Base-by-base conservation (phyloP, 2,888 invertebrate genomes). In the Athetis lepigone region DNA sequence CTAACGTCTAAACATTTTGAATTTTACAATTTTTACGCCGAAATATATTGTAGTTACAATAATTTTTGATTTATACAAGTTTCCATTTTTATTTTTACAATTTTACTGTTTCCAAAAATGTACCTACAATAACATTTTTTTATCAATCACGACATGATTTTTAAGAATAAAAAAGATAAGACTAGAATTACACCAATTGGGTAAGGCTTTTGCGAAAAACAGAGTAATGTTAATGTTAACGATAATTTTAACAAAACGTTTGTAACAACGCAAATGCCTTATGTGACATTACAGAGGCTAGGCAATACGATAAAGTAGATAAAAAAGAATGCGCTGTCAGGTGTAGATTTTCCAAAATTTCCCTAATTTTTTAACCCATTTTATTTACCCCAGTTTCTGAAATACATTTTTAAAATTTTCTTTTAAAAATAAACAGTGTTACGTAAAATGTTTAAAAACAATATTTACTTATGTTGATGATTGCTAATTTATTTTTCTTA, bases 151-250 rank as follows among this genome's bases (percentile, higher is more conserved):
- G 81, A 82, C 74, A 77, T 70, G 62, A 61, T 71, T 69, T 70
- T 66, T 66, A 64, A 67, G 64, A 59, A 81, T 81, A 76, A 82
- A 85, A 84, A 80, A 87, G 89, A 86, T 86, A 92, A 88, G 92
- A 92, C 93, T 93, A 93, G 93, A 94, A 85, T 87, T 90, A 91
- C 92, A 92, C 92, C 92, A 91, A 93, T 93, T 89, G 82, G 81
- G 84, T 81, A 75, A 73, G 58, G 61, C 65, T 72, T 78, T 79
- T 79, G 55, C 51, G 59, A 63, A 60, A 63, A 81, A 78, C 70
- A 80, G 58, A 68, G 47, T 65, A 61, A 67, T 77, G 70, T 64
- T 65, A 61, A 67, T 77, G 70, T 64, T 70, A 74, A 65, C 66
- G 66, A 71, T 13, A 59, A 69, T 61, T n/a, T 66, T 70, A 78